Evolutionary conservation across 2,797 vertebrate genomes (phyloP).

Genomic region (Mus caroli): DNA sequence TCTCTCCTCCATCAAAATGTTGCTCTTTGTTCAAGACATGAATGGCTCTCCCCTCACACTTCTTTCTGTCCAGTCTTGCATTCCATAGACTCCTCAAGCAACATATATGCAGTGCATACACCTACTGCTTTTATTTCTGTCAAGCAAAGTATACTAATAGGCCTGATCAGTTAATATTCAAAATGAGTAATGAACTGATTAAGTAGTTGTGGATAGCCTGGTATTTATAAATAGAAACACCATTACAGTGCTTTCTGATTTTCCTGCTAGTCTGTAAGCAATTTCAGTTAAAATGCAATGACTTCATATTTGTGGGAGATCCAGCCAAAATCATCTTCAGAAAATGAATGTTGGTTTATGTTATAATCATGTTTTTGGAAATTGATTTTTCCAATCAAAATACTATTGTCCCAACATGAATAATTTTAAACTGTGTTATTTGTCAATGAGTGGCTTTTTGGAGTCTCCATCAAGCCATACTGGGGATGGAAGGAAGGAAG

Average conservation of each 20-base stretch:
- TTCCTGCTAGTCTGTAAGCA: not conserved
- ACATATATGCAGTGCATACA: not conserved
- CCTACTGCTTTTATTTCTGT: not conserved
- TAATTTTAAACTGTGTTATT: not conserved
- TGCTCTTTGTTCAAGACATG: not conserved
- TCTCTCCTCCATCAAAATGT: not conserved
- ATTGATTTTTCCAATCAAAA: constrained; percentile 11
- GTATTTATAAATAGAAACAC: not conserved
- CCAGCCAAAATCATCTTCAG: constrained; percentile 38
- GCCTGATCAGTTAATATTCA: not conserved
- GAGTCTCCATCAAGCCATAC: not conserved
- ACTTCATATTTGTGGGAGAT: not conserved
- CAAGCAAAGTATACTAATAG: not conserved
- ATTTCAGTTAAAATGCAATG: constrained; percentile 40
- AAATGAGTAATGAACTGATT: not conserved
- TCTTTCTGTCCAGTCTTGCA: not conserved
- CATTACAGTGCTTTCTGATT: not conserved
- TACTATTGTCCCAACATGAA: not conserved
- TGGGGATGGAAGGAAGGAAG: not conserved
- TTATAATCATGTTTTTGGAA: constrained; percentile 14
- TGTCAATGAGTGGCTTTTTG: constrained; percentile 19
- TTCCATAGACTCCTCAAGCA: not conserved
- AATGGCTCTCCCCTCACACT: not conserved
- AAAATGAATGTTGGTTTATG: not conserved
- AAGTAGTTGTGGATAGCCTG: not conserved